These are phyloP conservation scores for Selene dorsalis DNA, from an alignment of 2,797 vertebrate species.

Conservation along the genomic window DNA sequence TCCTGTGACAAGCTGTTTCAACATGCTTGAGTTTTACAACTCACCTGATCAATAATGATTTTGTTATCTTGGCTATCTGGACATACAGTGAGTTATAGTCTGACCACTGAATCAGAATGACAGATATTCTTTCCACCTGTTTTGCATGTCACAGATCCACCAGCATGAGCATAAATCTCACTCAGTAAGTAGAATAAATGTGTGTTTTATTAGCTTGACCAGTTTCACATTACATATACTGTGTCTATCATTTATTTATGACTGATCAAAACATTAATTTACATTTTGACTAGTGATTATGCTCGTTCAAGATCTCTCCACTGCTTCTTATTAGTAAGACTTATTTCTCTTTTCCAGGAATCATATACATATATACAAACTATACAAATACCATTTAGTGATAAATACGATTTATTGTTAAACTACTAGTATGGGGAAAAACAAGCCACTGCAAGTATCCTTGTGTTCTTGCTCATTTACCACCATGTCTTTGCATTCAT, in stretches of 20 bases:
- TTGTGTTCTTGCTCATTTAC: slow-evolving; percentile 1
- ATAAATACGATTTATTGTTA: not conserved
- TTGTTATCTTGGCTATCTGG: not conserved
- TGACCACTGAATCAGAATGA: not conserved
- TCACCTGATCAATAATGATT: no score
- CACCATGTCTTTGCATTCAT: slow-evolving; percentile 18
- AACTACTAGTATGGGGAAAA: not conserved
- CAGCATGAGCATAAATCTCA: not conserved
- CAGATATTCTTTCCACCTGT: not conserved
- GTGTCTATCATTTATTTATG: not conserved
- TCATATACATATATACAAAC: not conserved
- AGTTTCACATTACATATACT: not conserved
- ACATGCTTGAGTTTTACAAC: not conserved
- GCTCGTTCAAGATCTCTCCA: not conserved
- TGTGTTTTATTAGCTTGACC: not conserved
- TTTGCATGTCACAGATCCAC: not conserved
- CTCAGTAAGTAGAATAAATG: not conserved
- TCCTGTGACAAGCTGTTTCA: not conserved
- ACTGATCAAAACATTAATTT: not conserved
- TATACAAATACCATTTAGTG: not conserved
- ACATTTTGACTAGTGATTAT: not conserved
- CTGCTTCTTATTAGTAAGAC: not conserved
- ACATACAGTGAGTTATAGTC: not conserved
- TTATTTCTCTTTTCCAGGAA: not conserved
- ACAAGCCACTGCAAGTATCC: not conserved